phyloP scores from a whole-genome alignment of 2,113 vertebrate species.

The Seriola aureovittata region DNA sequence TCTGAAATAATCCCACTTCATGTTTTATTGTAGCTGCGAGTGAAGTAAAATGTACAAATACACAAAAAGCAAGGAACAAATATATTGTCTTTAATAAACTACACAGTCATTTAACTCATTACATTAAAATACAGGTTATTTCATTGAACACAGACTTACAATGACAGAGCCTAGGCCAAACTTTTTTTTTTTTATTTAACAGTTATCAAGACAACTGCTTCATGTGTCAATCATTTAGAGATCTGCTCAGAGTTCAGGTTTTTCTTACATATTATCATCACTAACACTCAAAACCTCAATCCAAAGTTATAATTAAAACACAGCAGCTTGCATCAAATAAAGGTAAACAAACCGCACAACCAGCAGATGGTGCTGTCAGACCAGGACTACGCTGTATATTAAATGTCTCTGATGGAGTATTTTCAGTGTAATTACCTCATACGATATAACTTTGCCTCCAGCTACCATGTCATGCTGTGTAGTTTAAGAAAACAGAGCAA shows the following conservation, averaged over 20 bases:
- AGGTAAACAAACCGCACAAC: neutral
- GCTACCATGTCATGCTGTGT: neutral
- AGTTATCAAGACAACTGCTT: neutral
- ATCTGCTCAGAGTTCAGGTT: slow-evolving; percentile 3
- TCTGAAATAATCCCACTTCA: neutral
- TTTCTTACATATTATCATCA: neutral
- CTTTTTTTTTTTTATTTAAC: neutral
- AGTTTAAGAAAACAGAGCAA: neutral
- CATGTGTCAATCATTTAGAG: neutral
- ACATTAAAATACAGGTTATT: slow-evolving; percentile 44
- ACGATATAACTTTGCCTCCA: neutral
- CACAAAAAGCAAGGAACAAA: neutral
- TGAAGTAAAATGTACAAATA: neutral
- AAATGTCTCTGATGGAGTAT: neutral
- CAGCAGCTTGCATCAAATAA: neutral
- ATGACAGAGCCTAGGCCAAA: neutral
- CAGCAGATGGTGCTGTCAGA: neutral
- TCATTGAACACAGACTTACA: slow-evolving; percentile 33
- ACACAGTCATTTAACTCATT: slow-evolving; percentile 7
- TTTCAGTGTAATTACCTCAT: slow-evolving; percentile 13
- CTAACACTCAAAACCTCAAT: slow-evolving; percentile 6
- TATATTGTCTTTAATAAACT: slow-evolving; percentile 40
- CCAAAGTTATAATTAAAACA: neutral
- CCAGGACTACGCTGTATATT: neutral
- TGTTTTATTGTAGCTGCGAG: no score